These are phyloP conservation scores for Phengaris arion DNA, from an alignment of 2,888 invertebrate genomes.

Conservation along the genomic window DNA sequence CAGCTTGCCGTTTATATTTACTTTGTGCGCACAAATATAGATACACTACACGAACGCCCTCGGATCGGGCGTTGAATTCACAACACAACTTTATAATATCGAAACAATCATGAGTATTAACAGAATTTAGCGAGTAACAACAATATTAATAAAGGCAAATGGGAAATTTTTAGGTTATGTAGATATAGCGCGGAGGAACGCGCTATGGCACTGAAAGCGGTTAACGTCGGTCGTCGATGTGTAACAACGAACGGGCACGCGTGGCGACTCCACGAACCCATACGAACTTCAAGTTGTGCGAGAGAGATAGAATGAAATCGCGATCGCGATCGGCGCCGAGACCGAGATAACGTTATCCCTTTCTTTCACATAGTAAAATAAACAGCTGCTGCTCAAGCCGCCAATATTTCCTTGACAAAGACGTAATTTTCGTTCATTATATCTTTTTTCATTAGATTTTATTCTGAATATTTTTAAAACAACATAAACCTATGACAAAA, in stretches of 20 bases:
- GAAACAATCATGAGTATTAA: slow-evolving; percentile 74
- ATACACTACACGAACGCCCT: slow-evolving; percentile 73
- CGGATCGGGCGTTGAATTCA: slow-evolving; percentile 66
- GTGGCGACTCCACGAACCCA: slow-evolving; percentile 57
- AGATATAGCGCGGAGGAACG: slow-evolving; percentile 74
- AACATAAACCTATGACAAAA: too few species aligned
- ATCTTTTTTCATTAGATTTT: not conserved
- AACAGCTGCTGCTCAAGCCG: slow-evolving; percentile 23
- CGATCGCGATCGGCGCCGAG: slow-evolving; percentile 48
- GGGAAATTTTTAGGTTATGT: slow-evolving; percentile 74
- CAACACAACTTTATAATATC: slow-evolving; percentile 75
- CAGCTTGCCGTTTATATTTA: slow-evolving; percentile 93
- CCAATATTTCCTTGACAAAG: slow-evolving; percentile 7
- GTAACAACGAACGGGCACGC: slow-evolving; percentile 67
- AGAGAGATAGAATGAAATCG: slow-evolving; percentile 52
- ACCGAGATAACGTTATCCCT: slow-evolving; percentile 45
- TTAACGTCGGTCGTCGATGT: slow-evolving; percentile 77
- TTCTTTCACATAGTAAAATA: slow-evolving; percentile 39
- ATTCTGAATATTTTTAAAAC: slow-evolving; percentile 4
- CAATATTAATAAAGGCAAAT: slow-evolving; percentile 49
- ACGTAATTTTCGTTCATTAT: not conserved
- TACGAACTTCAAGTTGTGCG: slow-evolving; percentile 48
- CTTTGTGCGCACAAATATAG: slow-evolving; percentile 79
- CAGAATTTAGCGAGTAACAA: slow-evolving; percentile 48
- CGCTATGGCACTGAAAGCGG: slow-evolving; percentile 76